These are phyloP conservation scores for Myotis yumanensis DNA, from an alignment of 2,113 vertebrate species.

Conservation along the genomic window DNA sequence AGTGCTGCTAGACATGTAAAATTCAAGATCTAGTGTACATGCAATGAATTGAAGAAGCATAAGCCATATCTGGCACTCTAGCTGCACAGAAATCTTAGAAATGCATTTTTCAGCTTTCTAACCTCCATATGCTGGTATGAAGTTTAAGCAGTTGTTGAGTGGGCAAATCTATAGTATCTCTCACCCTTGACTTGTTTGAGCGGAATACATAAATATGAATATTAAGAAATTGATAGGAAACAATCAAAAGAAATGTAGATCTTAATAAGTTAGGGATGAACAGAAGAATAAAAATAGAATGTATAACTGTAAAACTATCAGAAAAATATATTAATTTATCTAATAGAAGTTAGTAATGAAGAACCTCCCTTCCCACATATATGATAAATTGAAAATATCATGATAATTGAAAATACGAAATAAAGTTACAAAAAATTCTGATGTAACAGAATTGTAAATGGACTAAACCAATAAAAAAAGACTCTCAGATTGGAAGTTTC, in stretches of 20 bases:
- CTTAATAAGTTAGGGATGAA: neutral
- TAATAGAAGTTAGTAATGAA: neutral
- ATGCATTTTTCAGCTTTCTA: neutral
- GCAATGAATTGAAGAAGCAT: neutral
- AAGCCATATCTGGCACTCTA: neutral
- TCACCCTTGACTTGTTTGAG: neutral
- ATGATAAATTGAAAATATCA: neutral
- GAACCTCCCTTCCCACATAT: neutral
- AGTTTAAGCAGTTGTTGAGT: neutral
- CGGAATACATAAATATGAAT: neutral
- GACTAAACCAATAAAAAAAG: neutral
- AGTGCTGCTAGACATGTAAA: constrained; percentile 91
- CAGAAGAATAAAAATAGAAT: neutral
- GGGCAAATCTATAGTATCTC: neutral
- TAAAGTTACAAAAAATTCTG: neutral
- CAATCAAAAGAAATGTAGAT: neutral
- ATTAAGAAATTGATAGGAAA: neutral
- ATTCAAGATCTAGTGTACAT: constrained; percentile 81
- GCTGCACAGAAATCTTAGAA: neutral
- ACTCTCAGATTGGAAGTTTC: neutral
- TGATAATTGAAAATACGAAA: neutral
- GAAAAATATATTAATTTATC: neutral
- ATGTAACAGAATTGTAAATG: neutral
- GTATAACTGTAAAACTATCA: neutral
- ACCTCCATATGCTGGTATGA: neutral